phyloP scores from a whole-genome alignment of 2,797 vertebrate genomes.

The Manis javanica region DNA sequence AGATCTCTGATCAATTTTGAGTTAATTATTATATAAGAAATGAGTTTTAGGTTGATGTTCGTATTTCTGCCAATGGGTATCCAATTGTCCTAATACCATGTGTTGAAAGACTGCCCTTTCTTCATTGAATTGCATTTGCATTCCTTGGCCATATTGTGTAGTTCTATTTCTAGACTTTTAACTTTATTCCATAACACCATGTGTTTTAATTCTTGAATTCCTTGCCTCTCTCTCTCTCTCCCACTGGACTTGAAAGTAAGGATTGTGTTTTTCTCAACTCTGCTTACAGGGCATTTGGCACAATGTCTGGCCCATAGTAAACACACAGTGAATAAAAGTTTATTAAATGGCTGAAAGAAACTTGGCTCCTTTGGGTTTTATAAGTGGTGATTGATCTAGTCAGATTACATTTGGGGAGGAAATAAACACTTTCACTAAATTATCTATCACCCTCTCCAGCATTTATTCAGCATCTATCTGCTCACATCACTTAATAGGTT shows the following conservation, averaged over 20 bases:
- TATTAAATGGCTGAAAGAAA: slow-evolving; percentile 23
- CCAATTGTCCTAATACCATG: not conserved
- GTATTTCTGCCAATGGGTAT: not conserved
- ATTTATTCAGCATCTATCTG: not conserved
- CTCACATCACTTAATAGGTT: not conserved
- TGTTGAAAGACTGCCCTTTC: not conserved
- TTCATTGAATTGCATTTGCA: not conserved
- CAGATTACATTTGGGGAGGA: not conserved
- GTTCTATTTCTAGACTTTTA: not conserved
- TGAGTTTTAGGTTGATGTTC: not conserved
- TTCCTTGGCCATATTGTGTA: not conserved
- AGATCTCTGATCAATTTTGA: not conserved
- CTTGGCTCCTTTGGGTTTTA: not conserved
- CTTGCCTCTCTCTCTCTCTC: not conserved
- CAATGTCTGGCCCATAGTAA: not conserved
- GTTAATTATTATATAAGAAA: not conserved
- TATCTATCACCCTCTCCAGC: not conserved
- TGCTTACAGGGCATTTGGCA: not conserved
- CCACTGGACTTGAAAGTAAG: not conserved
- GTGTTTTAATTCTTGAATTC: not conserved
- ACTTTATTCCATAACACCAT: not conserved
- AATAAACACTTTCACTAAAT: not conserved
- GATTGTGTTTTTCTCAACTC: not conserved
- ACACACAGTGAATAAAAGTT: not conserved
- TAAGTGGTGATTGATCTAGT: not conserved